A percentile compares a stretch with the other conserved stretches of the same genome.
Conservation (phyloP, 1,140 invertebrate genomes). For the Elysia chlorotica region DNA sequence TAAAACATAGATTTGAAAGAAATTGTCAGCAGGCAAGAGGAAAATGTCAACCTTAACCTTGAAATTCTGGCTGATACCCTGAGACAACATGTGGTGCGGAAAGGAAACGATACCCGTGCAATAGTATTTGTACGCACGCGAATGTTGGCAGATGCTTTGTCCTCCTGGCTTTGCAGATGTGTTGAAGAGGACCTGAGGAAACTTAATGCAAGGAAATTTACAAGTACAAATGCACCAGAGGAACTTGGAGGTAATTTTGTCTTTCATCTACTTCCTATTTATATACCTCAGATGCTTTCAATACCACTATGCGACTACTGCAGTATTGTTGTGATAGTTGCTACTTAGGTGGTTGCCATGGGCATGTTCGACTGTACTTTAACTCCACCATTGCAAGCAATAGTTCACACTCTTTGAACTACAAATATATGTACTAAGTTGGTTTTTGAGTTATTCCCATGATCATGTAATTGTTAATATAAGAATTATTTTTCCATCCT, state of each 20-base stretch:
- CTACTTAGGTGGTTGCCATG: too few relatives aligned
- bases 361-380: too few relatives aligned
- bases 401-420: too few relatives aligned
- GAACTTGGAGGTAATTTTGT: too few relatives aligned
- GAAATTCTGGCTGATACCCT: slow-evolving; percentile 7
- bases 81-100: not conserved
- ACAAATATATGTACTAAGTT: not conserved
- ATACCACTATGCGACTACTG: too few relatives aligned
- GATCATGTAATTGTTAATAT: not conserved
- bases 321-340: too few relatives aligned
- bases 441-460: not conserved
- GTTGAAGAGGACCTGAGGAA: slow-evolving; percentile 5
- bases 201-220: slow-evolving; percentile 24
- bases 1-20: not conserved
- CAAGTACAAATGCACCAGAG: slow-evolving; percentile 25
- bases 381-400: too few relatives aligned
- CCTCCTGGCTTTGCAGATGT: slow-evolving; percentile 24
- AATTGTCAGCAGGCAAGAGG: not conserved
- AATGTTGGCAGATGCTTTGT: slow-evolving; percentile 25
- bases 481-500: not conserved
- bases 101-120: slow-evolving; percentile 16
- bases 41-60: slow-evolving; percentile 26
- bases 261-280: too few relatives aligned
- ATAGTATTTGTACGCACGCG: slow-evolving; percentile 36
- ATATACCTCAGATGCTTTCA: too few relatives aligned